Evolutionary conservation across 2,888 invertebrate species (phyloP), one percentile per base, ranked within the genome.

Genomic region (Pocota personata): DNA sequence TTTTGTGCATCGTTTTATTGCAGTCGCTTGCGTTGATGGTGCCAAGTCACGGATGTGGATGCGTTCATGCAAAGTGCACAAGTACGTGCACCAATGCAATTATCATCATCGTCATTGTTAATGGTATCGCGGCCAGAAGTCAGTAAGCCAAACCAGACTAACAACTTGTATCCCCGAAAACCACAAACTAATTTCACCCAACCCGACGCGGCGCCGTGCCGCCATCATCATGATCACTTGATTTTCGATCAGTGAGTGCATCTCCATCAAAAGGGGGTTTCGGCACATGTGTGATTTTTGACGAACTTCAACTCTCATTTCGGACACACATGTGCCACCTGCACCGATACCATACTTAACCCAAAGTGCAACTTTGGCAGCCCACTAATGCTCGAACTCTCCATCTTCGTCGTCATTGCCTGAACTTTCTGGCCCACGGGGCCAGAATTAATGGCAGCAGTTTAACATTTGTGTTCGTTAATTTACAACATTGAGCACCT

Each of bases 21-120:
- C 58, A 62, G 24, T 69, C 32, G 43, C 83, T 67, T 64, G 48
- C 48, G 57, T 57, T 69, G 73, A 79, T 84, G 83, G 57, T 84
- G 48, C 69, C 83, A 55, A 78, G 83, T 84, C 83, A 84, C 83
- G 83, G 78, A 40, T 40, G 58, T 10, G 43, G 60, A 72, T 77
- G 64, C 52, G 40, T 50, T n/a, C 71, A 60, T 60, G 55, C 57
- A 46, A 30, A 8, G 57, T 35, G 37, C 21, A 67, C 52, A 35
- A 24, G 58, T 37, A 19, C 50, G 16, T 43, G 66, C 67, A 60
- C 58, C 69, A 50, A 27, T 69, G 71, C 71, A 27, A 46, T 52
- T 52, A 78, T 71, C 69, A 58, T 35, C 62, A 32, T 37, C 35
- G 27, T n/a, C 57, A 27, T 43, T 46, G 21, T 52, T 37, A 55